Base-by-base conservation (phyloP, 2,113 vertebrate species). In the Electrona antarctica region DNA sequence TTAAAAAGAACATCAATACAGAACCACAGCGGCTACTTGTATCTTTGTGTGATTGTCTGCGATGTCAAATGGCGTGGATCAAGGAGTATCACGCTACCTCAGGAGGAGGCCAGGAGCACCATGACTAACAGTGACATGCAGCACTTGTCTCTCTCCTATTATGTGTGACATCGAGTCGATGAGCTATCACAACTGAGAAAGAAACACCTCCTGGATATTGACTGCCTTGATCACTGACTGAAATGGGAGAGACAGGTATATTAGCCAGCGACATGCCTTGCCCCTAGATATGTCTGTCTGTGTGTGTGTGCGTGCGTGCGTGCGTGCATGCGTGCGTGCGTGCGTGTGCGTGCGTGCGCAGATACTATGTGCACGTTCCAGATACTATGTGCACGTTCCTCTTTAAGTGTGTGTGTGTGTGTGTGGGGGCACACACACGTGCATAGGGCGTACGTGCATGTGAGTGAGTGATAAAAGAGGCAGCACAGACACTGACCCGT, bases 401-500 rank as follows among this genome's bases (percentile, higher is more conserved):
- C 47, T 65, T 14, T 48, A 28, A 59, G 50, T 51, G 64, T 67
- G 60, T 59, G 33, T 73, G 48, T 48, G 13, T 68, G 69, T 55
- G 21, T 56, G 60, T 54, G 29, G 12, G 51, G 50, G 50, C 9
- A 52, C 3, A 8, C 13, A 12, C 5, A 52, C 13, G 50, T 21
- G 21, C 21, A 2, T 21, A 57, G 45, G 9, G 12, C 28, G 6
- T 8, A 49, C 29, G 9, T 6, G 45, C 29, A 49, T 64, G 60
- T 74, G 66, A 47, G 41, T 10, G 54, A 64, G 60, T 50, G 79
- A 86, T 63, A 69, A 64, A 10, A 74, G 52, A 73, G 56, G 80
- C 73, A 78, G 67, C 81, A 63, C 15, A 82, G 77, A 87, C 68
- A n/a, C 82, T 88, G 85, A 91, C 87, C 83, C 46, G 46, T 76